A percentile compares a stretch with the other conserved stretches of the same genome.
These are phyloP conservation scores for Sus scrofa DNA, from an alignment of 2,113 vertebrate species.

Conservation along the genomic window T2T-Sscrofa CM000824.6:125825001-125825500, in stretches of 20 bases:
- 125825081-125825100: neutral
- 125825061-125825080: neutral
- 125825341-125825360: neutral
- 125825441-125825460: neutral
- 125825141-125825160: neutral
- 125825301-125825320: no score
- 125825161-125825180: slow-evolving; percentile 47
- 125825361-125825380: slow-evolving; percentile 20
- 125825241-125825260: no score
- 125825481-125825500: neutral
- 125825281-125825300: no score
- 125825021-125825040: neutral
- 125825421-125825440: neutral
- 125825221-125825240: no score
- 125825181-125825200: no score
- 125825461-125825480: neutral
- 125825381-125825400: slow-evolving; percentile 13
- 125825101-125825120: neutral
- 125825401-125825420: neutral
- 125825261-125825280: no score
- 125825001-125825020: slow-evolving; percentile 42
- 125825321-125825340: no score
- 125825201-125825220: no score
- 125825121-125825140: neutral
- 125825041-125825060: neutral